Conservation (phyloP, 2,113 vertebrate genomes). For the Deroptyus accipitrinus region DNA sequence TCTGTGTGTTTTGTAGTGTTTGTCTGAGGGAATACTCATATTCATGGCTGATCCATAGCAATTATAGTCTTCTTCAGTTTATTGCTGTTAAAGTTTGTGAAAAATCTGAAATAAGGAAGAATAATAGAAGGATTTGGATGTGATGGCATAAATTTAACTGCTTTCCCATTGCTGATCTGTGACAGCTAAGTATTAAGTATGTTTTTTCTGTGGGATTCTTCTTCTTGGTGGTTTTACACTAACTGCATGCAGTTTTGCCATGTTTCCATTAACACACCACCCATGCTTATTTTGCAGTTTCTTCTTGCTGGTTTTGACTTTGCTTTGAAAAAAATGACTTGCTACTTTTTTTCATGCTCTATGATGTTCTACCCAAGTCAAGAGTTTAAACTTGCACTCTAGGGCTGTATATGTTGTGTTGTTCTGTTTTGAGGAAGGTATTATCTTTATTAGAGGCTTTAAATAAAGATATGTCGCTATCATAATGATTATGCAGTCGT, state of each 20-base stretch:
- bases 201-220: constrained; percentile 59
- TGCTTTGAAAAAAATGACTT: background rate
- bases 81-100: constrained; percentile 44
- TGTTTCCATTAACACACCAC: constrained; percentile 64
- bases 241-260: constrained; percentile 74
- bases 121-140: constrained; percentile 47
- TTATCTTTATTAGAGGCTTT: background rate
- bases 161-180: constrained; percentile 58
- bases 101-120: constrained; percentile 69
- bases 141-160: constrained; percentile 31
- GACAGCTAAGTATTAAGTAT: constrained; percentile 55
- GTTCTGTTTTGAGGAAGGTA: background rate
- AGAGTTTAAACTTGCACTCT: background rate
- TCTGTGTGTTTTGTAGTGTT: constrained; percentile 21
- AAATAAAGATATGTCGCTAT: background rate
- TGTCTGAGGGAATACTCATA: constrained; percentile 18
- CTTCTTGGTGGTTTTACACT: constrained; percentile 69
- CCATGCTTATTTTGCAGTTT: constrained; percentile 31
- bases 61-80: background rate
- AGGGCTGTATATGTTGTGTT: background rate
- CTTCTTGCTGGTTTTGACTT: constrained; percentile 13
- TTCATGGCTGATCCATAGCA: constrained; percentile 9
- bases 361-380: background rate
- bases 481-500: background rate
- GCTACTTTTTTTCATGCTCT: background rate